Evolutionary conservation across 2,888 invertebrate genomes (phyloP).

Genomic region (Caenorhabditis becei): DNA sequence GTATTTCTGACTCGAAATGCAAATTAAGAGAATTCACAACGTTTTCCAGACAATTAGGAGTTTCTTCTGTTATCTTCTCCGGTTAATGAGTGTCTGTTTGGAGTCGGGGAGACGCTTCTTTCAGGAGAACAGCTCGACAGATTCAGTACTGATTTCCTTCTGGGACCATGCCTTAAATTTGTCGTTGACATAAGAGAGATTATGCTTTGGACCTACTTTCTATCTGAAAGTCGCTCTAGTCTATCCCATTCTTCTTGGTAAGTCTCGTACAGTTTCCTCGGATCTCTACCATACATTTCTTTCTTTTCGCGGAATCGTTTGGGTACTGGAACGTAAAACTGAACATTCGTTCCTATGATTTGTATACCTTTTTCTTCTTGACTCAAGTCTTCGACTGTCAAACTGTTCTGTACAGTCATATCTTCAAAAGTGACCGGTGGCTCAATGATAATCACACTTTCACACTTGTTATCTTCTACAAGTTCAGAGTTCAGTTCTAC

Average conservation of each 20-base stretch:
- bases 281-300: conserved; percentile 79
- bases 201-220: conserved; percentile 37
- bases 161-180: conserved; percentile 58
- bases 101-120: conserved; percentile 62
- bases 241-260: conserved; percentile 81
- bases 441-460: conserved; percentile 66
- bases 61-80: conserved; percentile 52
- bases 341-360: no score
- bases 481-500: conserved; percentile 53
- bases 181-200: no score
- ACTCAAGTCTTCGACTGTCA: conserved; percentile 27
- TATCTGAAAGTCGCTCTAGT: conserved; percentile 73
- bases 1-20: background rate
- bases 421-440: conserved; percentile 66
- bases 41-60: conserved; percentile 21
- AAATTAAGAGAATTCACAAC: conserved; percentile 3
- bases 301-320: conserved; percentile 79
- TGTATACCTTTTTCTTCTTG: conserved; percentile 53
- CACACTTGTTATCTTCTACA: conserved; percentile 62
- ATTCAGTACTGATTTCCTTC: conserved; percentile 69
- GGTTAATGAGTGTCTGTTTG: conserved; percentile 48
- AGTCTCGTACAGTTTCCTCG: conserved; percentile 78
- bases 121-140: conserved; percentile 61
- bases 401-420: conserved; percentile 45
- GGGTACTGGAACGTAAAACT: conserved; percentile 67